Conservation (phyloP, 2,888 invertebrate genomes). For the Petrolisthes manimaculis region DNA sequence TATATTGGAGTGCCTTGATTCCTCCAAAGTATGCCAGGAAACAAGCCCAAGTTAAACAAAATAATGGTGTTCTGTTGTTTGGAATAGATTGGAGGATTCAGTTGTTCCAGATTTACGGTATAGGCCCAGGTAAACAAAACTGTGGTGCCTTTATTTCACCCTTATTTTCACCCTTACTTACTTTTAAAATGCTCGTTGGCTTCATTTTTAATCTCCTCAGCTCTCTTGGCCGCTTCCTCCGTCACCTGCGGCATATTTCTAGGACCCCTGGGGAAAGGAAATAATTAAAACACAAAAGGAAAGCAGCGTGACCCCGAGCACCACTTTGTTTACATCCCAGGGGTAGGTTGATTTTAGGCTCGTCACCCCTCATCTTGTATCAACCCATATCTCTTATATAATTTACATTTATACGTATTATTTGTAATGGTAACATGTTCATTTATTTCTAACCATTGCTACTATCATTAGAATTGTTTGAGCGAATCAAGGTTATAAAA, state of each 20-base stretch:
- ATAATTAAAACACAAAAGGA: not conserved
- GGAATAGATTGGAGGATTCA: too few relatives aligned
- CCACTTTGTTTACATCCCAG: constrained; percentile 12
- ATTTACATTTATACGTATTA: not conserved
- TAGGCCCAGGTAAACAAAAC: too few relatives aligned
- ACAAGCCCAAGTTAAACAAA: too few relatives aligned
- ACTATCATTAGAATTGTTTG: too few relatives aligned
- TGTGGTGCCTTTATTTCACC: too few relatives aligned
- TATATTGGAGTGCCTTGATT: too few relatives aligned
- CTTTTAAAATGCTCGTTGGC: constrained; percentile 36
- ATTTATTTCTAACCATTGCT: too few relatives aligned
- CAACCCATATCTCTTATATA: not conserved
- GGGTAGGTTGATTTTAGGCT: not conserved
- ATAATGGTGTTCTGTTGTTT: too few relatives aligned
- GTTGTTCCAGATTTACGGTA: too few relatives aligned
- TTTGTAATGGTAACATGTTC: not conserved
- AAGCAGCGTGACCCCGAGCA: not conserved
- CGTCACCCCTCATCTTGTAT: not conserved
- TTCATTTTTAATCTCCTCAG: constrained; percentile 28
- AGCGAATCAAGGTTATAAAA: too few relatives aligned
- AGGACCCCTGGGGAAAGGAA: not conserved
- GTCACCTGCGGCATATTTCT: constrained; percentile 18
- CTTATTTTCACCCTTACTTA: not conserved
- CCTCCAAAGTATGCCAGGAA: too few relatives aligned
- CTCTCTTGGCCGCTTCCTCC: constrained; percentile 15